Evolutionary conservation across 1,140 invertebrate genomes (phyloP).

Genomic region (Plodia interpunctella): DNA sequence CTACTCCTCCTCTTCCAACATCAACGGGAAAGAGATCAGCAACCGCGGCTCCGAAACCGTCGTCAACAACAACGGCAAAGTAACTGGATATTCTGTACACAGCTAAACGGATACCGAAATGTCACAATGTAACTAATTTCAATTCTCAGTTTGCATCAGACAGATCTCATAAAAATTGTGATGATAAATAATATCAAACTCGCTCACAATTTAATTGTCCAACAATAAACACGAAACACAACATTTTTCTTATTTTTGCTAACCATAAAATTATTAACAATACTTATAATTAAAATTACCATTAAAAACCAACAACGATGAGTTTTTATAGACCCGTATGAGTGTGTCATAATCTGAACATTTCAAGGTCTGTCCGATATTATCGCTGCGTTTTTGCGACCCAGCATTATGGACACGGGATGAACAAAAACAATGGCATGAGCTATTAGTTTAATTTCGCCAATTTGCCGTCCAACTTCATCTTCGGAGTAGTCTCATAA

Average conservation of each 20-base stretch:
- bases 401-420: slow-evolving; percentile 29
- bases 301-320: too few relatives aligned
- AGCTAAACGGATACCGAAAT: slow-evolving; percentile 38
- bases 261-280: too few relatives aligned
- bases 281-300: too few relatives aligned
- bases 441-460: slow-evolving; percentile 67
- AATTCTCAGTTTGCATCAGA: neutral
- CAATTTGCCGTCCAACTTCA: slow-evolving; percentile 68
- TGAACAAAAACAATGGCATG: slow-evolving; percentile 46
- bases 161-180: neutral
- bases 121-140: neutral
- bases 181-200: neutral
- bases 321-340: neutral
- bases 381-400: slow-evolving; percentile 46
- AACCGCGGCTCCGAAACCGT: slow-evolving; percentile 80
- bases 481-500: slow-evolving; percentile 49
- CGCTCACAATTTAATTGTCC: neutral
- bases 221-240: neutral
- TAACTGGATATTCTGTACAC: slow-evolving; percentile 79
- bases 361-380: slow-evolving; percentile 52
- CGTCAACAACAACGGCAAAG: slow-evolving; percentile 84
- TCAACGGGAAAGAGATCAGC: slow-evolving; percentile 78
- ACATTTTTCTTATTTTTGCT: neutral
- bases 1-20: slow-evolving; percentile 76
- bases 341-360: slow-evolving; percentile 15